Conservation (phyloP, 2,888 invertebrate genomes). For the Pecten maximus region DNA sequence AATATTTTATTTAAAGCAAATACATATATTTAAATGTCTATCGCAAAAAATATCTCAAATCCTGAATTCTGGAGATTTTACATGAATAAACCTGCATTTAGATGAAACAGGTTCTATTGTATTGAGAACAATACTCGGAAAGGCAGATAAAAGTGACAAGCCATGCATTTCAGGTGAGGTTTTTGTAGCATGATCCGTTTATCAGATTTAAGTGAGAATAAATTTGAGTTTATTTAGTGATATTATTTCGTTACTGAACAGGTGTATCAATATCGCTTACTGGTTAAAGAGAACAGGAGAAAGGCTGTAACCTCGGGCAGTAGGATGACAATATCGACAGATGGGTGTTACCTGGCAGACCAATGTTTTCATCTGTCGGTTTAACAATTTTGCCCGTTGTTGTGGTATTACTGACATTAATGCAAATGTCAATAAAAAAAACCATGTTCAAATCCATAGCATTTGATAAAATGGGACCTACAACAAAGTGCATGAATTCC, state of each 20-base stretch:
- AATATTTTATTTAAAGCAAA: no score
- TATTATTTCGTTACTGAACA: background rate
- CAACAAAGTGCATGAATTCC: no score
- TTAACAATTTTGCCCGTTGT: background rate
- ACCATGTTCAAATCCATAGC: background rate
- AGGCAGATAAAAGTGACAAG: background rate
- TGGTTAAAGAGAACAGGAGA: background rate
- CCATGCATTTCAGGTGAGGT: background rate
- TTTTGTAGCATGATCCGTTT: background rate
- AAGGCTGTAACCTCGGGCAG: conserved; percentile 6
- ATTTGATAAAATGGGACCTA: background rate
- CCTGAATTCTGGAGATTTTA: no score
- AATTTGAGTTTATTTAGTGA: background rate
- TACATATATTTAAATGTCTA: no score
- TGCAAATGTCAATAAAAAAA: background rate
- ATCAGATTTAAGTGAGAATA: background rate
- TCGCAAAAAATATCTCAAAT: no score
- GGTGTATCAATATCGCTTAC: background rate
- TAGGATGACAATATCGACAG: background rate
- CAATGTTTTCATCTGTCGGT: background rate
- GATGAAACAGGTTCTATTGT: background rate
- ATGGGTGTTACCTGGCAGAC: background rate
- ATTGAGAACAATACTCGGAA: background rate
- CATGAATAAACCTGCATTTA: no score
- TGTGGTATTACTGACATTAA: background rate